Evolutionary conservation across 2,888 invertebrate genomes (phyloP).

Genomic region (Eilema caniola): DNA sequence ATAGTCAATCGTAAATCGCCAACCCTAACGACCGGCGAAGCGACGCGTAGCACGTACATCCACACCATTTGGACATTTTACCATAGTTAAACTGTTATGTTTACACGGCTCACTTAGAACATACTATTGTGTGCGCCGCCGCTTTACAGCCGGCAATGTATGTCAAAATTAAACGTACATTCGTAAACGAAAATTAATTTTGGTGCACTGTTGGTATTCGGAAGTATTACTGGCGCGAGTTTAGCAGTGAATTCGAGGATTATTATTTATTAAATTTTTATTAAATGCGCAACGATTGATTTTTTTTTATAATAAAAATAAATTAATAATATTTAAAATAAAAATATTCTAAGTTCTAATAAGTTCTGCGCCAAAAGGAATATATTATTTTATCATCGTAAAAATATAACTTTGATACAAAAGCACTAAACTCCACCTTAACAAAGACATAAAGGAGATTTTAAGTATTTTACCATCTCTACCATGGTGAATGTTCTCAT

Average conservation of each 20-base stretch:
- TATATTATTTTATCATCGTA: too few relatives aligned
- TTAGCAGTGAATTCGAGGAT: conserved; percentile 44
- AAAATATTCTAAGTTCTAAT: neutral
- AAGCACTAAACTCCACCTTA: too few relatives aligned
- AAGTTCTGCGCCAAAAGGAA: too few relatives aligned
- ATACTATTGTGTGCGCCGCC: conserved; percentile 52
- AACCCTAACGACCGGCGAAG: conserved; percentile 40
- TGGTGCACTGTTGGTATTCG: conserved; percentile 38
- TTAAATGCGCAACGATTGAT: conserved; percentile 36
- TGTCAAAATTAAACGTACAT: conserved; percentile 31
- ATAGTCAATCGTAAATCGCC: conserved; percentile 25
- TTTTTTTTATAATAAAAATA: conserved; percentile 17
- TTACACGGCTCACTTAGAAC: conserved; percentile 71
- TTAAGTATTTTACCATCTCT: too few relatives aligned
- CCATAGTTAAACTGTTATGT: conserved; percentile 65
- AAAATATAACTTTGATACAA: too few relatives aligned
- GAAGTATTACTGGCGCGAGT: conserved; percentile 38
- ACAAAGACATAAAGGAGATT: too few relatives aligned
- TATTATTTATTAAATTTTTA: conserved; percentile 34
- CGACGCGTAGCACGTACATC: conserved; percentile 37
- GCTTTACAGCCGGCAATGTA: conserved; percentile 60
- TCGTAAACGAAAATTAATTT: conserved; percentile 36
- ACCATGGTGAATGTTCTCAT: too few relatives aligned
- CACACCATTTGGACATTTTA: conserved; percentile 59
- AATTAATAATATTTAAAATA: neutral